These are phyloP conservation scores for Beris morrisii DNA, from an alignment of 2,888 invertebrate species.

Conservation along the genomic window DNA sequence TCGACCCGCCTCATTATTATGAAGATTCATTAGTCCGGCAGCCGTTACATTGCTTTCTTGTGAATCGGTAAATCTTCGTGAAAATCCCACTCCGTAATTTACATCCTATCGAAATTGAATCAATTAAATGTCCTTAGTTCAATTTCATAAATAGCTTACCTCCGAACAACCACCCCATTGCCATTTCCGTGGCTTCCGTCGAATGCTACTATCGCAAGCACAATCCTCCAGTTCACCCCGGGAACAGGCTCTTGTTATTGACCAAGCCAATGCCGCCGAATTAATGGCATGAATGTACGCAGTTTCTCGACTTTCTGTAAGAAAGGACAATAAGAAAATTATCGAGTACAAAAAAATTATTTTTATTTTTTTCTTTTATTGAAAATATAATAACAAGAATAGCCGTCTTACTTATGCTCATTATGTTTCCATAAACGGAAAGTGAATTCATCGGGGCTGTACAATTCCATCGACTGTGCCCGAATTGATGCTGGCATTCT, in stretches of 20 bases:
- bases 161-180: constrained; percentile 96
- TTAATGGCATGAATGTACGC: constrained; percentile 88
- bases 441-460: constrained; percentile 58
- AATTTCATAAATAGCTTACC: constrained; percentile 54
- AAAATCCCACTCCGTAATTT: constrained; percentile 81
- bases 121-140: neutral
- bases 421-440: constrained; percentile 82
- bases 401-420: constrained; percentile 75
- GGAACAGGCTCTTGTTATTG: constrained; percentile 84
- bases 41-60: constrained; percentile 73
- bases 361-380: no score
- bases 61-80: constrained; percentile 83
- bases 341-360: no score
- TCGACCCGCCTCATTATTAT: constrained; percentile 91
- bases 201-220: constrained; percentile 81
- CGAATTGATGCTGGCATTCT: constrained; percentile 89
- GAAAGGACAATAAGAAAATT: constrained; percentile 41
- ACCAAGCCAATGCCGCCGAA: constrained; percentile 86
- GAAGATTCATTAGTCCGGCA: constrained; percentile 83
- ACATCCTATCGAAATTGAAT: constrained; percentile 63
- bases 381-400: constrained; percentile 2
- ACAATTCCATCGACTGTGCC: constrained; percentile 87
- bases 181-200: constrained; percentile 75
- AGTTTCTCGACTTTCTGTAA: constrained; percentile 80
- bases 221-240: constrained; percentile 85